Conservation (phyloP, 1,140 invertebrate genomes). For the Ostrea denselamellosa region DNA sequence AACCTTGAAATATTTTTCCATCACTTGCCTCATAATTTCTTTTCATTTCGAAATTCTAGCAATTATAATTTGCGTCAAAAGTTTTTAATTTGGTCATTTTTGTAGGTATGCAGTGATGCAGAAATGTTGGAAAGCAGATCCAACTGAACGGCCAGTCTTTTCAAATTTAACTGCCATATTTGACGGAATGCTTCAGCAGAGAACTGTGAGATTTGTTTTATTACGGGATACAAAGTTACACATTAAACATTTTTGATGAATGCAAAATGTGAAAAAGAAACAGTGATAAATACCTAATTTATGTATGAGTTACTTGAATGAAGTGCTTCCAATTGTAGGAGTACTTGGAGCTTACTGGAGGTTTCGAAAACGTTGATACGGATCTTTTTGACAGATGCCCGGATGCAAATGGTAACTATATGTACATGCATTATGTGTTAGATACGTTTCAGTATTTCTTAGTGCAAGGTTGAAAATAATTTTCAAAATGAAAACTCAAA, state of each 20-base stretch:
- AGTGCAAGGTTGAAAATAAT: not conserved
- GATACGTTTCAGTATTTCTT: not conserved
- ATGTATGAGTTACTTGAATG: not conserved
- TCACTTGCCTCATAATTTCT: too few species aligned
- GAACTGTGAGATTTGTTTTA: slow-evolving; percentile 61
- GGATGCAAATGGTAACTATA: slow-evolving; percentile 6
- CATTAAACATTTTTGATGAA: not conserved
- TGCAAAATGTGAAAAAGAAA: not conserved
- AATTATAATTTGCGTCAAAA: too few species aligned
- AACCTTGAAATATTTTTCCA: too few species aligned
- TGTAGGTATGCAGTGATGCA: slow-evolving; percentile 74
- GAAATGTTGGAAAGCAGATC: slow-evolving; percentile 74
- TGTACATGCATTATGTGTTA: not conserved
- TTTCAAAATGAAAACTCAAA: not conserved
- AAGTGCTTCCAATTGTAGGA: slow-evolving; percentile 48
- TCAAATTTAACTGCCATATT: slow-evolving; percentile 83
- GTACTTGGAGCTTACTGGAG: slow-evolving; percentile 54
- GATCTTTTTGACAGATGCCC: slow-evolving; percentile 44
- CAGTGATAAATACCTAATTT: not conserved
- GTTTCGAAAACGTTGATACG: slow-evolving; percentile 43
- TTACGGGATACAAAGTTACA: not conserved
- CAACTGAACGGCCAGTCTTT: slow-evolving; percentile 69
- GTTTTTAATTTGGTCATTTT: too few species aligned
- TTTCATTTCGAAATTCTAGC: too few species aligned
- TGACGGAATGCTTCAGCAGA: slow-evolving; percentile 69